phyloP scores from a whole-genome alignment of 2,113 vertebrate genomes.

The Cavia aperea region DNA sequence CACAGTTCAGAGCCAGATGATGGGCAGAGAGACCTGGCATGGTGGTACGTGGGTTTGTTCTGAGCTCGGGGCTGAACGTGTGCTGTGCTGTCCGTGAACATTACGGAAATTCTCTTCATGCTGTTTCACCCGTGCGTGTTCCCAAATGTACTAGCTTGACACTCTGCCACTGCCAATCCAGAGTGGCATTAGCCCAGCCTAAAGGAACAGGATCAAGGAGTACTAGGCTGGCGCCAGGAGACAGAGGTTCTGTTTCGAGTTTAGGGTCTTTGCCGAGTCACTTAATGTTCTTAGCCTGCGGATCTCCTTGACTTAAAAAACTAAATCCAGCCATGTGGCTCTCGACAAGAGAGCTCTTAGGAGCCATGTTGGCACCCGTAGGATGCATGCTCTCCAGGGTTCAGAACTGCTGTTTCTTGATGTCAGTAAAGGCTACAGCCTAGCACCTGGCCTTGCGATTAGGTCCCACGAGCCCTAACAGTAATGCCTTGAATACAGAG shows the following conservation, averaged over 20 bases:
- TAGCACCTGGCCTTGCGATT: neutral
- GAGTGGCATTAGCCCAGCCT: neutral
- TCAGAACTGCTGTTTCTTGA: neutral
- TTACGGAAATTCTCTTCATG: neutral
- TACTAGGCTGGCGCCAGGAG: neutral
- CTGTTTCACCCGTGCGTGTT: neutral
- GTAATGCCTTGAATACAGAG: neutral
- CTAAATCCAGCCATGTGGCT: neutral
- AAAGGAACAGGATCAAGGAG: neutral
- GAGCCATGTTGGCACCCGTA: neutral
- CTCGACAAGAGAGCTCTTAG: neutral
- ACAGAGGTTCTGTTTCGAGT: neutral
- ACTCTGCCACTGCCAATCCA: neutral
- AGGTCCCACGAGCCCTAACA: neutral
- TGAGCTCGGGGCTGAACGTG: too few species aligned
- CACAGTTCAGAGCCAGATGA: neutral
- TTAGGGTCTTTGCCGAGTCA: neutral
- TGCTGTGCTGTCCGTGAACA: neutral
- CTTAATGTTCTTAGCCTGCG: neutral
- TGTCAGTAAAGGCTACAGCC: neutral
- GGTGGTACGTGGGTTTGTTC: neutral
- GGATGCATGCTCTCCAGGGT: neutral
- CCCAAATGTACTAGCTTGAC: neutral
- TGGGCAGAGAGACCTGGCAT: neutral
- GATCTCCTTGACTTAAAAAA: neutral